Conservation (phyloP, 2,113 vertebrate genomes). For the Malurus elegans region DNA sequence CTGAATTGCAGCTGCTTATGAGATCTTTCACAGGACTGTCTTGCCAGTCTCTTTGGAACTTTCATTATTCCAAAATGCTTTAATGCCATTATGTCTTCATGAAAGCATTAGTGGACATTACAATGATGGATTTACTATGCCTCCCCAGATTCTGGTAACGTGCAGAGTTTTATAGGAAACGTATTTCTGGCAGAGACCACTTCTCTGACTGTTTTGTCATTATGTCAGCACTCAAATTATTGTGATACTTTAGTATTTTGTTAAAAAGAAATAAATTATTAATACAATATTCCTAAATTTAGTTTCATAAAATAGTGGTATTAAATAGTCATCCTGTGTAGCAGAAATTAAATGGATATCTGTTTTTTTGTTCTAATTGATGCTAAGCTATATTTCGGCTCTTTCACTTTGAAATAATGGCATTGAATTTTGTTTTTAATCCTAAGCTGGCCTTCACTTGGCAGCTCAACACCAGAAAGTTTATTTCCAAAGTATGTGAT, state of each 20-base stretch:
- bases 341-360: not conserved
- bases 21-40: not conserved
- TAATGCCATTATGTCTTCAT: not conserved
- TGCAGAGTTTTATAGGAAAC: not conserved
- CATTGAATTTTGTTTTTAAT: not conserved
- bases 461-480: not conserved
- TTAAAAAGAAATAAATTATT: not conserved
- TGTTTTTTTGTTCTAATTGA: not conserved
- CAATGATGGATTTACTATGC: not conserved
- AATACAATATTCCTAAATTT: not conserved
- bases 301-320: not conserved
- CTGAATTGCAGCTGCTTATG: not conserved
- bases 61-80: not conserved
- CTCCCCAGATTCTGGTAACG: not conserved
- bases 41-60: not conserved
- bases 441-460: not conserved
- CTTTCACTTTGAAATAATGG: not conserved
- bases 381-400: not conserved
- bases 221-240: not conserved
- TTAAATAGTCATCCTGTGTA: not conserved
- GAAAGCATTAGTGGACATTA: not conserved
- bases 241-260: not conserved
- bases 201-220: not conserved
- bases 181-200: not conserved
- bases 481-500: not conserved